phyloP scores from a whole-genome alignment of 2,797 vertebrate species.

The Borostomias antarcticus region DNA sequence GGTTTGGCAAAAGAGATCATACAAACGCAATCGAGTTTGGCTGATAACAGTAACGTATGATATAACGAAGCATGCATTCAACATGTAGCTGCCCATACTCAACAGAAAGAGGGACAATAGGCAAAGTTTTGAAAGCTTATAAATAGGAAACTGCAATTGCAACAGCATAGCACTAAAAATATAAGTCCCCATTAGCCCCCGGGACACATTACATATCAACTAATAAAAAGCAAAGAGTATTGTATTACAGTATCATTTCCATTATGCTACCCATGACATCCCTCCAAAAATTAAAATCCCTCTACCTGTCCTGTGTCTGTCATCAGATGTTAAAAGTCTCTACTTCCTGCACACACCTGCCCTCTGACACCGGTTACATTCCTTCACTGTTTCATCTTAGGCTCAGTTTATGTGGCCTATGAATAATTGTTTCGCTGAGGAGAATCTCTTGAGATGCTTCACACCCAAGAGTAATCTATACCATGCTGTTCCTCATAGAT shows the following conservation, averaged over 20 bases:
- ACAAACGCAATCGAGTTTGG: background rate
- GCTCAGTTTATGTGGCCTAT: constrained; percentile 32
- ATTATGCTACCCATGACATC: no score
- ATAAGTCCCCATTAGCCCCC: constrained; percentile 17
- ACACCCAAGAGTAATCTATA: background rate
- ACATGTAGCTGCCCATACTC: constrained; percentile 6
- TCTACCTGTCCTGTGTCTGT: constrained; percentile 44
- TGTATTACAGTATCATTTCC: no score
- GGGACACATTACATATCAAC: background rate
- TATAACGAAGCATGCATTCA: constrained; percentile 8
- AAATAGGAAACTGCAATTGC: constrained; percentile 25
- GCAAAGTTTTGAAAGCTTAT: constrained; percentile 30
- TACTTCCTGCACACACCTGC: constrained; percentile 36
- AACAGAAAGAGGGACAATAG: constrained; percentile 3
- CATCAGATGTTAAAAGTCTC: constrained; percentile 14
- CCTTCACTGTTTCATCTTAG: constrained; percentile 45
- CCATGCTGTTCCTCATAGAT: constrained; percentile 25
- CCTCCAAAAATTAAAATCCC: no score
- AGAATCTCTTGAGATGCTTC: constrained; percentile 10
- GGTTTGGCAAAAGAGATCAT: background rate
- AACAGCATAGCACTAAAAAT: constrained; percentile 41
- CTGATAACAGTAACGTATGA: constrained; percentile 30
- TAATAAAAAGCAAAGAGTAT: constrained; percentile 10
- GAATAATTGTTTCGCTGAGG: constrained; percentile 5
- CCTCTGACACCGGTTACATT: constrained; percentile 24